These are phyloP conservation scores for Drosophila limbata DNA, from an alignment of 2,888 invertebrate genomes.

Conservation along the genomic window DNA sequence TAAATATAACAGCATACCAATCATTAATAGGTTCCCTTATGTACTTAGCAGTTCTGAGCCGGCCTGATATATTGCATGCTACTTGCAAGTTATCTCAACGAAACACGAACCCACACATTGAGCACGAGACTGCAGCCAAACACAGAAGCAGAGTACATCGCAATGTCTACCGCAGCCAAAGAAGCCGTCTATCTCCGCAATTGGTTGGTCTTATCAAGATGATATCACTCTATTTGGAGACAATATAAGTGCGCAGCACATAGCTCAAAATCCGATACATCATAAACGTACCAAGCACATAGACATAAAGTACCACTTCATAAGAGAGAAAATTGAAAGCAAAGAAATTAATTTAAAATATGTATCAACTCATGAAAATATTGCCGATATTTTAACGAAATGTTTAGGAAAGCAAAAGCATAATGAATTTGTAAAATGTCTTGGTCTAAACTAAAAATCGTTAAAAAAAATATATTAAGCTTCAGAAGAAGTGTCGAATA, in stretches of 20 bases:
- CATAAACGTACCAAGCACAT: constrained; percentile 15
- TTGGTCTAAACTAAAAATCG: not conserved
- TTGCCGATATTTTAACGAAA: not conserved
- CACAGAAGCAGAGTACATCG: not conserved
- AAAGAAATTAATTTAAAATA: constrained; percentile 6
- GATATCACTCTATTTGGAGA: not conserved
- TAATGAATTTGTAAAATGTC: not conserved
- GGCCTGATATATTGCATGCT: constrained; percentile 6
- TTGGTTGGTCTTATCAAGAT: constrained; percentile 2
- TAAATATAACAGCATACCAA: constrained; percentile 20
- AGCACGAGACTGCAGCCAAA: constrained; percentile 18
- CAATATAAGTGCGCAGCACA: constrained; percentile 10
- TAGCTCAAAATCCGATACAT: constrained; percentile 8
- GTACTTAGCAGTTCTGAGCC: constrained; percentile 16
- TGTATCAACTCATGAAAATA: constrained; percentile 2
- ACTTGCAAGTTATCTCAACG: constrained; percentile 21
- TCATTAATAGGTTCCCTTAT: constrained; percentile 35
- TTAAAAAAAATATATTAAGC: not conserved
- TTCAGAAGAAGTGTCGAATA: no score
- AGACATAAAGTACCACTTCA: constrained; percentile 5
- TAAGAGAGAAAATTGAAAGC: constrained; percentile 9
- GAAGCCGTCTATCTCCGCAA: constrained; percentile 17
- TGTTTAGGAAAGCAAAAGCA: constrained; percentile 6
- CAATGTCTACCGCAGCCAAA: constrained; percentile 21
- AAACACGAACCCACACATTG: constrained; percentile 5